Evolutionary conservation across 2,113 vertebrate genomes (phyloP).

Genomic region (Sinocyclocheilus anophthalmus): DNA sequence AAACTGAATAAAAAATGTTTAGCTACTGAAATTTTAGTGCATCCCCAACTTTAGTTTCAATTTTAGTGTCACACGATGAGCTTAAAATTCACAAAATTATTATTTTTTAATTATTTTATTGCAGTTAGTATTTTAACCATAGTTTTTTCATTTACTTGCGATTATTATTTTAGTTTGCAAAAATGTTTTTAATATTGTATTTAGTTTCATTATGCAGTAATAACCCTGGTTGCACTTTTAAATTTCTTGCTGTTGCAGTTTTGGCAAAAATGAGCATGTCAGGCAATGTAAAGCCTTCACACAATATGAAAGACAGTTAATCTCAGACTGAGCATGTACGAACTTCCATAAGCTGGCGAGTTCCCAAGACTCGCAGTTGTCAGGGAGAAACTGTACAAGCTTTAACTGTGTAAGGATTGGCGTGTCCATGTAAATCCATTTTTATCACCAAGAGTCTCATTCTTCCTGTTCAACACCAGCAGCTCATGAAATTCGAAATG

Average conservation of each 20-base stretch:
- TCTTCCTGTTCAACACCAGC: conserved; percentile 5
- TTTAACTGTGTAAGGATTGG: conserved; percentile 9
- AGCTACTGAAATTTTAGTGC: too few relatives aligned
- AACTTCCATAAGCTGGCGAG: neutral
- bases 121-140: neutral
- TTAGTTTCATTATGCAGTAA: neutral
- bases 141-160: neutral
- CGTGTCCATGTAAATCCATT: conserved; percentile 16
- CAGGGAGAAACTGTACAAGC: neutral
- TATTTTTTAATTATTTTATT: neutral
- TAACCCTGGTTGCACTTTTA: neutral
- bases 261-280: neutral
- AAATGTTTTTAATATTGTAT: neutral
- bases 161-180: neutral
- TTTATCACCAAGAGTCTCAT: neutral
- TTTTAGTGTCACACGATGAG: too few relatives aligned
- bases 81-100: too few relatives aligned
- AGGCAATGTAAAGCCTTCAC: conserved; percentile 11
- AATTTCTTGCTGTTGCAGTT: neutral
- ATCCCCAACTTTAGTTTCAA: too few relatives aligned
- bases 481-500: conserved; percentile 8
- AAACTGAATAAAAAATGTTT: too few relatives aligned
- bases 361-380: neutral
- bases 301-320: conserved; percentile 1
- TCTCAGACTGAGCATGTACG: neutral